These are phyloP conservation scores for Zaprionus gabonicus DNA, from an alignment of 1,140 invertebrate genomes.

Conservation along the genomic window DNA sequence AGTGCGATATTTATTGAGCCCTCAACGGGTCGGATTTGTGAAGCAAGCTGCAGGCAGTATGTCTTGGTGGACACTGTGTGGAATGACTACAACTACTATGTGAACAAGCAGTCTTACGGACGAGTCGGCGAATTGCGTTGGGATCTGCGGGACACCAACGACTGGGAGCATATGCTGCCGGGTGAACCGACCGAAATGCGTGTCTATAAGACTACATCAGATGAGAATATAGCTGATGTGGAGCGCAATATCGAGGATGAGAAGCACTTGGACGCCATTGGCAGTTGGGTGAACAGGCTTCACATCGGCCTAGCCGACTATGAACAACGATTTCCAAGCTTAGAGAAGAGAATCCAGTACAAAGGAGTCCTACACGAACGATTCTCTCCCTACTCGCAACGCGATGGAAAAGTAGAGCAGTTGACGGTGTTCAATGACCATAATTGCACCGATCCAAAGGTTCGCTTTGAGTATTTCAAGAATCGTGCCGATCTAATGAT, in stretches of 20 bases:
- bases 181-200: conserved; percentile 87
- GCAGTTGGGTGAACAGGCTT: conserved; percentile 90
- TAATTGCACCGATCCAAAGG: conserved; percentile 86
- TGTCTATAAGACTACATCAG: conserved; percentile 71
- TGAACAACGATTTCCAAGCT: conserved; percentile 90
- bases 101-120: conserved; percentile 87
- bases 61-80: conserved; percentile 93
- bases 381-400: conserved; percentile 90
- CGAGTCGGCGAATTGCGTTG: conserved; percentile 85
- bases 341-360: conserved; percentile 89
- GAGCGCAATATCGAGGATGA: conserved; percentile 85
- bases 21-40: conserved; percentile 88
- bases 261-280: conserved; percentile 92
- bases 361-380: conserved; percentile 91
- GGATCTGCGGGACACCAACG: conserved; percentile 86
- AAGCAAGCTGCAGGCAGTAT: conserved; percentile 88
- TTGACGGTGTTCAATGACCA: conserved; percentile 90
- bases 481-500: conserved; percentile 89
- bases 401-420: conserved; percentile 88
- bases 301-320: conserved; percentile 89
- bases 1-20: conserved; percentile 92
- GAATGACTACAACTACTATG: conserved; percentile 95
- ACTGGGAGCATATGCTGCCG: conserved; percentile 90
- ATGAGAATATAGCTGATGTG: conserved; percentile 77
- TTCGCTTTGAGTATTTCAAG: conserved; percentile 89